phyloP scores from a whole-genome alignment of 2,113 vertebrate species.

The Chunga burmeisteri region DNA sequence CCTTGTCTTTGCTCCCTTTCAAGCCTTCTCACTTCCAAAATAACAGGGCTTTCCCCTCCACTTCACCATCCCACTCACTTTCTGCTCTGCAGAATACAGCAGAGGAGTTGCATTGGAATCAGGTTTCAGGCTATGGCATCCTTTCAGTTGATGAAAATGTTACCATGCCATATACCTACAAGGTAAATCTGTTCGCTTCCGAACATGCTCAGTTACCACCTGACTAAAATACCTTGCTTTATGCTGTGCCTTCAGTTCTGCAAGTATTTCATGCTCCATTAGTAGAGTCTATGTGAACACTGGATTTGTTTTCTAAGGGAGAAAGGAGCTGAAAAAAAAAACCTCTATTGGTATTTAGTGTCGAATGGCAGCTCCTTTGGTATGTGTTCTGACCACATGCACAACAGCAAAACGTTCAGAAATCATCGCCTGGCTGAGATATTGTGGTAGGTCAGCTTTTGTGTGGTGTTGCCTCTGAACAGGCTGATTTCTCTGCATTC shows the following conservation, averaged over 20 bases:
- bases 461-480: background rate
- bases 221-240: background rate
- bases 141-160: background rate
- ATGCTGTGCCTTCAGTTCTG: accelerated
- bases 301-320: background rate
- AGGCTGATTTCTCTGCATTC: background rate
- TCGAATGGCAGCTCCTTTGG: background rate
- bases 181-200: background rate
- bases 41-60: background rate
- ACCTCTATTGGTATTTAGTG: background rate
- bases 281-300: background rate
- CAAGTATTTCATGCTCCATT: background rate
- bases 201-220: background rate
- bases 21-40: background rate
- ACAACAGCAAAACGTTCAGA: background rate
- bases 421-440: background rate
- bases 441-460: background rate
- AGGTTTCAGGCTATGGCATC: background rate
- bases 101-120: background rate
- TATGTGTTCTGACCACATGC: background rate
- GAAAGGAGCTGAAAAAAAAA: background rate
- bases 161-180: background rate
- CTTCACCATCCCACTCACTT: background rate
- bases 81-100: background rate
- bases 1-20: background rate